Conservation (phyloP, 2,888 invertebrate species). For the Agrypnus murinus region DNA sequence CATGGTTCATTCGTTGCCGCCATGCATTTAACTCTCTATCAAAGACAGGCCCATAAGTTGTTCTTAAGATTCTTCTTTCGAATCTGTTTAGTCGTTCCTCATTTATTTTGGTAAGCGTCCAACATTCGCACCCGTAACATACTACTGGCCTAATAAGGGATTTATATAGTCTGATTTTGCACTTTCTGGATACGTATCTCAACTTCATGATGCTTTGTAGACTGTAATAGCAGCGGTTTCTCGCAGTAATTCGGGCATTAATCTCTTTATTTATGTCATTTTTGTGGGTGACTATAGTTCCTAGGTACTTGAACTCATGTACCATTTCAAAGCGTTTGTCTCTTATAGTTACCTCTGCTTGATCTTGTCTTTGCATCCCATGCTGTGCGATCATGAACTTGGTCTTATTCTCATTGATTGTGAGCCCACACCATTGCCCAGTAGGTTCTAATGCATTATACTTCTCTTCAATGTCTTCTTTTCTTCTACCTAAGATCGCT, state of each 20-base stretch:
- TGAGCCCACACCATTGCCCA: not conserved
- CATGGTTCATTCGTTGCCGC: constrained; percentile 11
- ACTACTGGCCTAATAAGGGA: not conserved
- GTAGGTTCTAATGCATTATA: no score
- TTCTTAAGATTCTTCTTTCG: not conserved
- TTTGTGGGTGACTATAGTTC: constrained; percentile 2
- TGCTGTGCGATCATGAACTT: constrained; percentile 9
- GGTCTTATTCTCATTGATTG: constrained; percentile 6
- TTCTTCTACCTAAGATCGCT: not conserved
- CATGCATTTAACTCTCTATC: not conserved
- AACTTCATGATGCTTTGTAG: constrained; percentile 5
- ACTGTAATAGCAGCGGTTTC: constrained; percentile 4
- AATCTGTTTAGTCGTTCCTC: constrained; percentile 16
- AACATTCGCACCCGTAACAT: constrained; percentile 14
- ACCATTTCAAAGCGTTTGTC: not conserved
- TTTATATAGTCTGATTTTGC: constrained; percentile 10
- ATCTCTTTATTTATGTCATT: constrained; percentile 10
- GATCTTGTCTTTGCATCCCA: constrained; percentile 12
- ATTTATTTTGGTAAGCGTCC: constrained; percentile 11
- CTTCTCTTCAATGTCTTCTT: not conserved
- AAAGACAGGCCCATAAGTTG: not conserved
- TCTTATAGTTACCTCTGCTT: constrained; percentile 1
- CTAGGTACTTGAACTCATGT: constrained; percentile 10
- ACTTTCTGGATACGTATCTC: constrained; percentile 9
- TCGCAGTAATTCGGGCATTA: constrained; percentile 4